Percentiles rank a stretch among this genome's conserved stretches.
Conservation (phyloP, 2,113 vertebrate genomes). For the Nothoprocta pentlandii region DNA sequence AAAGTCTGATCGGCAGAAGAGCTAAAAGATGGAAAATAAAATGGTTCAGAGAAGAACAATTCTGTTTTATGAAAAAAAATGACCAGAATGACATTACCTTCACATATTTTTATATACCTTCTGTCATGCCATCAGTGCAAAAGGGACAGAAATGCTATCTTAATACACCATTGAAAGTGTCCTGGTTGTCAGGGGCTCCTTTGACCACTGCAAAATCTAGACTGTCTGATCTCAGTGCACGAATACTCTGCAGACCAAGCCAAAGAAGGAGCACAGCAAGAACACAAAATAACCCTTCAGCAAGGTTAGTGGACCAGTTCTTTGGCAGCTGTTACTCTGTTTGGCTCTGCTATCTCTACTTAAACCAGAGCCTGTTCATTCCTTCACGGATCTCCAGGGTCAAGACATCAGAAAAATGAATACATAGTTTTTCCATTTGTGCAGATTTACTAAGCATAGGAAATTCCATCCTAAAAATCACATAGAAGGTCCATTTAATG, state of each 20-base stretch:
- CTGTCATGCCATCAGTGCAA: background rate
- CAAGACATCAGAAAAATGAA: background rate
- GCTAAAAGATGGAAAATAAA: slow-evolving; percentile 31
- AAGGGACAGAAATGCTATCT: background rate
- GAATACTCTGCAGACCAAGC: background rate
- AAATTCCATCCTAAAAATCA: background rate
- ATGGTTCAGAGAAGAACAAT: slow-evolving; percentile 29
- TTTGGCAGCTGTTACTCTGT: slow-evolving; percentile 50
- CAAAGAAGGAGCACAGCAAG: slow-evolving; percentile 41
- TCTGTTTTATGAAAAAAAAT: slow-evolving; percentile 37
- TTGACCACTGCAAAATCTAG: background rate
- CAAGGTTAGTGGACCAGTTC: slow-evolving; percentile 38
- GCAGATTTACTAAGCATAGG: background rate
- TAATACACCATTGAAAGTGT: background rate
- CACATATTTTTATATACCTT: slow-evolving; percentile 35
- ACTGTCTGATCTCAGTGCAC: background rate
- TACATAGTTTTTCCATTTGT: background rate
- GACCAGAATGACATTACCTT: slow-evolving; percentile 39
- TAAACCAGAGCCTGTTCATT: background rate
- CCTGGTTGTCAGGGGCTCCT: background rate
- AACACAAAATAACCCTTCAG: slow-evolving; percentile 16
- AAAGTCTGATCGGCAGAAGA: slow-evolving; percentile 64
- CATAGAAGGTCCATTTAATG: background rate
- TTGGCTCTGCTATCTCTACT: slow-evolving; percentile 44
- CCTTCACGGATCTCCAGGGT: slow-evolving; percentile 7